Evolutionary conservation across 2,797 vertebrate species (phyloP).

Genomic region (Crocidura indochinensis): DNA sequence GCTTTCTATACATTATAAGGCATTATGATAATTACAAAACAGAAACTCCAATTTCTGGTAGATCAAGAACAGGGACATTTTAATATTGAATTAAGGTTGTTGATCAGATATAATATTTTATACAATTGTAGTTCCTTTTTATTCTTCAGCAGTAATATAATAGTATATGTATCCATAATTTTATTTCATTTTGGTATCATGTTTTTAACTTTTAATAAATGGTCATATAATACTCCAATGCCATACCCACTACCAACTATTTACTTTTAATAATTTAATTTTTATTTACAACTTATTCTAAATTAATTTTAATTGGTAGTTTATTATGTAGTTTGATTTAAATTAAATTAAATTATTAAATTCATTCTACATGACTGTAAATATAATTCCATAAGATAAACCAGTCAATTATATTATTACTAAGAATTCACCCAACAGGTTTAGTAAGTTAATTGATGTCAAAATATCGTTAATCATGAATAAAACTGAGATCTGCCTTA

Average conservation of each 20-base stretch:
- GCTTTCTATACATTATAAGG: constrained; percentile 18
- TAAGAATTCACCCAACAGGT: background rate
- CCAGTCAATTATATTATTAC: constrained; percentile 44
- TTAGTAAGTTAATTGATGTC: constrained; percentile 31
- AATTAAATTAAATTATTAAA: constrained; percentile 17
- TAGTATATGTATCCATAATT: background rate
- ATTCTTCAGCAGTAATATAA: constrained; percentile 31
- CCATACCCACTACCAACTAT: background rate
- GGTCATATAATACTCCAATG: too few relatives aligned
- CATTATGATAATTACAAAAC: constrained; percentile 7
- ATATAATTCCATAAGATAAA: background rate
- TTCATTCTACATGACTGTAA: background rate
- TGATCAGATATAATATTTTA: constrained; percentile 8
- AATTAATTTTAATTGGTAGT: background rate
- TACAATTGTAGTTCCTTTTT: background rate
- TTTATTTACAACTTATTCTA: background rate
- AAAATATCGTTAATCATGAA: constrained; percentile 28
- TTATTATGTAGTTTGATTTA: background rate
- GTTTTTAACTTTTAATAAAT: background rate
- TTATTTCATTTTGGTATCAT: background rate
- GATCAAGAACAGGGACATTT: constrained; percentile 13
- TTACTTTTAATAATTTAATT: background rate
- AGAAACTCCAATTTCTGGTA: constrained; percentile 22
- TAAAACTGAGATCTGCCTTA: background rate
- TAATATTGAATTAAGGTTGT: background rate